These are phyloP conservation scores for Eurypyga helias DNA, from an alignment of 2,113 vertebrate genomes.

Conservation along the genomic window DNA sequence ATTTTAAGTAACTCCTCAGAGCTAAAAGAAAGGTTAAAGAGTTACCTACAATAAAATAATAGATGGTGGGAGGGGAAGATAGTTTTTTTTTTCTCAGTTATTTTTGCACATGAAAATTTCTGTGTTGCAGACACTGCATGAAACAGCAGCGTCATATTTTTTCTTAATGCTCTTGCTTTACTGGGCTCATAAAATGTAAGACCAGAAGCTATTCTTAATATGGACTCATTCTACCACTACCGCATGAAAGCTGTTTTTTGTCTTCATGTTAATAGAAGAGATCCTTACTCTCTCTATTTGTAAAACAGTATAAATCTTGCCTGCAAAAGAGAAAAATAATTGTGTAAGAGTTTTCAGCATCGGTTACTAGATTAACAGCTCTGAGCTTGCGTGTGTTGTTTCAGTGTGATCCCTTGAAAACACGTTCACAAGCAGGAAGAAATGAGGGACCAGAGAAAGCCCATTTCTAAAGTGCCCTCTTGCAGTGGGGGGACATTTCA, in stretches of 20 bases:
- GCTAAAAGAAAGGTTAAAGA: not conserved
- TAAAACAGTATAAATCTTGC: not conserved
- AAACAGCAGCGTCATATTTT: not conserved
- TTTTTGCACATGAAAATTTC: not conserved
- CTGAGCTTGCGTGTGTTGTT: not conserved
- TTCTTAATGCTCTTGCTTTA: constrained; percentile 18
- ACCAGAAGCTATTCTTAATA: constrained; percentile 40
- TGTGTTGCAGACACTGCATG: not conserved
- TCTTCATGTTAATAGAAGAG: not conserved
- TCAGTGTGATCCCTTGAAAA: not conserved
- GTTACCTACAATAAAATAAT: not conserved
- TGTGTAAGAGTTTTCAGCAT: not conserved
- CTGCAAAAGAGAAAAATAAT: not conserved
- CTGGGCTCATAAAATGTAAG: constrained; percentile 2
- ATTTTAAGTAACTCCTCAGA: not conserved
- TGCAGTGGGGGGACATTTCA: not conserved
- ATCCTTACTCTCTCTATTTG: not conserved
- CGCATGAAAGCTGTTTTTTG: not conserved
- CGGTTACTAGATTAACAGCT: not conserved
- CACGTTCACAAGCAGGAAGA: not conserved
- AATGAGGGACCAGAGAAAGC: not conserved
- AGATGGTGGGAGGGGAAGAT: not conserved
- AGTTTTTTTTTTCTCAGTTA: not conserved
- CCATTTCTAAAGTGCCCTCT: not conserved
- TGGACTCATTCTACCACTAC: not conserved